phyloP scores from a whole-genome alignment of 2,113 vertebrate species.

The Vanacampus margaritifer region DNA sequence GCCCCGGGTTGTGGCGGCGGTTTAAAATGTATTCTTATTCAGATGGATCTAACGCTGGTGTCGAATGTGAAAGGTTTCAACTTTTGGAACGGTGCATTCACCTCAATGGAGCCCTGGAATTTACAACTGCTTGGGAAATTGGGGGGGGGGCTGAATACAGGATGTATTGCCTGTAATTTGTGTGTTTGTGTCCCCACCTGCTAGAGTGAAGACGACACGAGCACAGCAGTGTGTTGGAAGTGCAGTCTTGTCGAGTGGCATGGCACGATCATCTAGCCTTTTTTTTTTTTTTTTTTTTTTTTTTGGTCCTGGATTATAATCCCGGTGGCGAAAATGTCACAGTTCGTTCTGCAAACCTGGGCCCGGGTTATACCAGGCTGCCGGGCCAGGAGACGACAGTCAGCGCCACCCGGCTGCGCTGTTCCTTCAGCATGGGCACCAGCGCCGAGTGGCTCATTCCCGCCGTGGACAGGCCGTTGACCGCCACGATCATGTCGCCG shows the following conservation, averaged over 20 bases:
- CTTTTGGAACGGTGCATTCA: slow-evolving; percentile 49
- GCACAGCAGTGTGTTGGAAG: slow-evolving; percentile 59
- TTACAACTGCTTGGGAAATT: slow-evolving; percentile 45
- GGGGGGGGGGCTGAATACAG: slow-evolving; percentile 56
- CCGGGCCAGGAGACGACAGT: slow-evolving; percentile 98
- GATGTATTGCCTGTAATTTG: slow-evolving; percentile 47
- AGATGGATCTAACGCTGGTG: slow-evolving; percentile 54
- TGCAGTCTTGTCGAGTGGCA: slow-evolving; percentile 52
- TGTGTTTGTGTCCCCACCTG: slow-evolving; percentile 38
- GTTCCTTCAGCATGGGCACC: slow-evolving; percentile 97
- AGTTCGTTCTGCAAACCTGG: slow-evolving; percentile 43
- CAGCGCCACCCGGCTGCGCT: slow-evolving; percentile 91
- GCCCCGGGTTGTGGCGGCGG: slow-evolving; percentile 65
- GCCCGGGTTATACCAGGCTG: slow-evolving; percentile 77
- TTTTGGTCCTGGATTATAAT: slow-evolving; percentile 66
- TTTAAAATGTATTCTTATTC: slow-evolving; percentile 57
- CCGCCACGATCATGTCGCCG: slow-evolving; percentile 97
- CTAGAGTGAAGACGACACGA: slow-evolving; percentile 59
- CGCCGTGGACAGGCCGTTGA: slow-evolving; percentile 89
- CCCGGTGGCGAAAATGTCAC: slow-evolving; percentile 54
- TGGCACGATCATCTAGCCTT: slow-evolving; percentile 58
- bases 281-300: too few relatives aligned
- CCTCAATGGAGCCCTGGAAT: slow-evolving; percentile 54
- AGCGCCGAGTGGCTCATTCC: slow-evolving; percentile 98
- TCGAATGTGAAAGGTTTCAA: slow-evolving; percentile 29